Evolutionary conservation across 2,113 vertebrate species (phyloP).

Genomic region (Trogon melanurus): DNA sequence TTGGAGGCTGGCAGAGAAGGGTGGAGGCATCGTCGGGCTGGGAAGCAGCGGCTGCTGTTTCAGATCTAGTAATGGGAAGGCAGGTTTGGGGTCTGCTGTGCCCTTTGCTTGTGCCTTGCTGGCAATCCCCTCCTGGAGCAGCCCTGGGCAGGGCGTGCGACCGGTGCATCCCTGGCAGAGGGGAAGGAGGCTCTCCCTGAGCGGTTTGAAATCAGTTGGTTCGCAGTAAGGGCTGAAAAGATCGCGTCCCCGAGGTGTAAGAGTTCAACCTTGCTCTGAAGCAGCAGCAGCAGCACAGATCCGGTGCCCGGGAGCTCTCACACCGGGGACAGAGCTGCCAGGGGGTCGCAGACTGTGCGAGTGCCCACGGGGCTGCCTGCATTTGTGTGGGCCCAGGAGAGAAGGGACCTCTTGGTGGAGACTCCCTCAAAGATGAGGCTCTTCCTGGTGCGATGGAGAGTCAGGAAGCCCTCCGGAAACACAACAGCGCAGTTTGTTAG

Average conservation of each 20-base stretch:
- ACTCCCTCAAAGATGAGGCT: background rate
- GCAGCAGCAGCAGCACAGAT: background rate
- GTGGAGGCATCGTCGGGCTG: background rate
- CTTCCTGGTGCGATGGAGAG: fast-evolving
- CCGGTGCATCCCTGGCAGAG: background rate
- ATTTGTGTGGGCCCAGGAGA: background rate
- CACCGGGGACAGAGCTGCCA: background rate
- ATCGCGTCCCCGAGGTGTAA: too few species aligned
- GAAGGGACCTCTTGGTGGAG: background rate
- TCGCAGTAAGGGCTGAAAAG: background rate
- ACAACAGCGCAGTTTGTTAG: fast-evolving
- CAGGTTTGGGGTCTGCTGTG: background rate
- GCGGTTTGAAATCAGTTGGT: fast-evolving
- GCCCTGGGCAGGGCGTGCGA: fast-evolving
- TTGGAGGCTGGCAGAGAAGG: background rate
- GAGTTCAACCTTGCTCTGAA: too few species aligned
- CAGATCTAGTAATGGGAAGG: fast-evolving
- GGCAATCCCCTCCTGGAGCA: background rate
- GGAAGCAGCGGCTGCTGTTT: background rate
- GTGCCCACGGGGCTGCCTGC: fast-evolving
- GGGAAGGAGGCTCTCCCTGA: background rate
- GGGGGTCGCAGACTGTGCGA: background rate
- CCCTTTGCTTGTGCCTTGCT: background rate
- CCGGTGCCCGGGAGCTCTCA: background rate
- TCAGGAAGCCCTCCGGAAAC: background rate